Conservation (phyloP, 2,888 invertebrate species). For the Tinea pellionella region DNA sequence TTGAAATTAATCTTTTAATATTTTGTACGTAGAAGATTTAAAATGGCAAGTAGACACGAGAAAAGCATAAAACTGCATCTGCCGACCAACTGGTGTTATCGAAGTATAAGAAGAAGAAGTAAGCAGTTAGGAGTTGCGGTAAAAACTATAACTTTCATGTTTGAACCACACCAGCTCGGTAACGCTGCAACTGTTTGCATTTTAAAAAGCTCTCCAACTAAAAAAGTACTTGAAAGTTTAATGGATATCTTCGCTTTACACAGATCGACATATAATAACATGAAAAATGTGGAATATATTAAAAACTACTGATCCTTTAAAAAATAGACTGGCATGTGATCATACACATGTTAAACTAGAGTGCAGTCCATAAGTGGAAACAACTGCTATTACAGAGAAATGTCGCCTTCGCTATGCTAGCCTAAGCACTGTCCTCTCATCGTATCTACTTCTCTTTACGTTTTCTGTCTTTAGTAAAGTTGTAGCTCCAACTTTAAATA, state of each 20-base stretch:
- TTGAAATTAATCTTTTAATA: background rate
- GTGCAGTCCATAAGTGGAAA: no score
- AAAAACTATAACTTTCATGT: conserved; percentile 4
- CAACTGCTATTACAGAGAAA: no score
- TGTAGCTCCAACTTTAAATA: no score
- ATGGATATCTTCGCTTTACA: background rate
- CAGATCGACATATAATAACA: background rate
- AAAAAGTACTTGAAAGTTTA: background rate
- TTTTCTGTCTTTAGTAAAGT: no score
- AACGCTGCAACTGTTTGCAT: conserved; percentile 5
- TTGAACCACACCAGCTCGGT: background rate
- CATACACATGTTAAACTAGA: no score
- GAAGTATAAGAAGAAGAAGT: conserved; percentile 3
- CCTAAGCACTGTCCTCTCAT: no score
- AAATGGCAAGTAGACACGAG: background rate
- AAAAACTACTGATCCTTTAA: no score
- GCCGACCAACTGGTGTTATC: background rate
- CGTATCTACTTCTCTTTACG: no score
- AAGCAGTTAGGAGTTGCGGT: conserved; percentile 4
- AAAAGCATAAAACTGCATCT: background rate
- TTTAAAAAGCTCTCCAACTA: background rate
- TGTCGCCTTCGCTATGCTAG: no score
- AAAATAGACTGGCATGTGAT: no score
- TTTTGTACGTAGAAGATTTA: background rate
- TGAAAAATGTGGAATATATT: no score